Evolutionary conservation across 2,888 invertebrate genomes (phyloP).

Genomic region (Heteromurus nitidus): DNA sequence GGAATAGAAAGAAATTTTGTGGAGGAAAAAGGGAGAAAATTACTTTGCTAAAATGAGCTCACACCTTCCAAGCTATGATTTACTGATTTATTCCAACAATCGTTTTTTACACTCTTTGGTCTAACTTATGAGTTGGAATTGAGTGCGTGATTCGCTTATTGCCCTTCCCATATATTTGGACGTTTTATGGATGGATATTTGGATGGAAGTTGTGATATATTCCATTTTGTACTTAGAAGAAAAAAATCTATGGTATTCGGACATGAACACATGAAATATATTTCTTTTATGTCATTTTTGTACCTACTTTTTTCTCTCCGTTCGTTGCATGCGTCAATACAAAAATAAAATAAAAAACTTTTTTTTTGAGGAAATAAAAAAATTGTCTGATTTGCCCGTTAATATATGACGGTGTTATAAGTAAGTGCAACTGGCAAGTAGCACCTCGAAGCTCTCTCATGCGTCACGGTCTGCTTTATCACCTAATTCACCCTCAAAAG

Average conservation of each 20-base stretch:
- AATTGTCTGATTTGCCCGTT: neutral
- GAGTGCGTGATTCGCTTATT: constrained; percentile 34
- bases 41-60: constrained; percentile 41
- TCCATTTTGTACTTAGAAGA: neutral
- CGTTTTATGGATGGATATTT: neutral
- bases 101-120: constrained; percentile 17
- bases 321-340: constrained; percentile 9
- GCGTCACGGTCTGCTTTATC: too few species aligned
- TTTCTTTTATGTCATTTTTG: constrained; percentile 1
- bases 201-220: neutral
- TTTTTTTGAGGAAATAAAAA: constrained; percentile 21
- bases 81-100: constrained; percentile 44
- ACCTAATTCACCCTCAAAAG: too few species aligned
- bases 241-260: neutral
- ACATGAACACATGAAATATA: constrained; percentile 10
- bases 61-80: constrained; percentile 47
- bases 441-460: too few species aligned
- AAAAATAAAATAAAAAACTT: neutral
- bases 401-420: too few species aligned
- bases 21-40: constrained; percentile 23
- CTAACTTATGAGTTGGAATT: constrained; percentile 25
- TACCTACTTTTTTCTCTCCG: neutral
- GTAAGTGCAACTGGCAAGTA: too few species aligned
- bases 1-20: neutral
- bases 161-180: constrained; percentile 27